Conservation (phyloP, 2,797 vertebrate species). For the Lepilemur septentrionalis region DNA sequence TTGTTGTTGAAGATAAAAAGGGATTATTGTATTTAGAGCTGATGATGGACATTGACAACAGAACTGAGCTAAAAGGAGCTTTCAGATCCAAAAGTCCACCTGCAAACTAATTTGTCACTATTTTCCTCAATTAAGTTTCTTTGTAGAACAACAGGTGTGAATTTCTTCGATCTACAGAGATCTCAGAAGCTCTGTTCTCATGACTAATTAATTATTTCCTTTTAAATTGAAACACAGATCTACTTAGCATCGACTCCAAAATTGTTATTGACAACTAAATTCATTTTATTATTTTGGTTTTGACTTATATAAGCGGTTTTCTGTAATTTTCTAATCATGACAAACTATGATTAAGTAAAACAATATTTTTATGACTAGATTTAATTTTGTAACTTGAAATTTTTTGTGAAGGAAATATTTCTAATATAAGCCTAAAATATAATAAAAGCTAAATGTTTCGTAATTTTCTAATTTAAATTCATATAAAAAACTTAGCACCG, state of each 20-base stretch:
- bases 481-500: not conserved
- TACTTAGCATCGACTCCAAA: not conserved
- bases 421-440: not conserved
- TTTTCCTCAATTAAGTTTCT: not conserved
- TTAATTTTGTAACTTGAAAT: not conserved
- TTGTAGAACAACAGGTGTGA: not conserved
- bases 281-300: conserved; percentile 38
- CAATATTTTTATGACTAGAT: not conserved
- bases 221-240: conserved; percentile 38
- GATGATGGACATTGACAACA: not conserved
- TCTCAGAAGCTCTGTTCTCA: not conserved
- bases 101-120: not conserved
- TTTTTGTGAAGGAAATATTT: not conserved
- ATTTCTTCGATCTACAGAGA: not conserved
- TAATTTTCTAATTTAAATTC: not conserved
- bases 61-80: not conserved
- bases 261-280: not conserved
- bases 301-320: not conserved
- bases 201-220: not conserved
- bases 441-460: not conserved
- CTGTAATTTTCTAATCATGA: not conserved
- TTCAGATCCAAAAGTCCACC: not conserved
- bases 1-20: not conserved
- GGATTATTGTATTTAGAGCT: conserved; percentile 24
- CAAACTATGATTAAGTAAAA: not conserved